Conservation (phyloP, 2,113 vertebrate species). For the Chunga burmeisteri region DNA sequence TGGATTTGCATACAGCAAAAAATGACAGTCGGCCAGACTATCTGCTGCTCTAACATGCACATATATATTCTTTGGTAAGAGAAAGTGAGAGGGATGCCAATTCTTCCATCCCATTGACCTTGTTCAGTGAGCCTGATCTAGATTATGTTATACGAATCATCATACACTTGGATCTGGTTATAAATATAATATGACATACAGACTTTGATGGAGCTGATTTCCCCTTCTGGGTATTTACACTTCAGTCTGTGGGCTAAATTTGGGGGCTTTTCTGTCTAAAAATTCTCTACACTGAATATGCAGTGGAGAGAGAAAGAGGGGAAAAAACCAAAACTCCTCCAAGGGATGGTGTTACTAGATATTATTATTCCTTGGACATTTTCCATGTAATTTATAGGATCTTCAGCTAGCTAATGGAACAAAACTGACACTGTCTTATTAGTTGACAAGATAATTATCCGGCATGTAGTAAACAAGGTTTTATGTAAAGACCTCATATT, state of each 20-base stretch:
- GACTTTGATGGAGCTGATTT: background rate
- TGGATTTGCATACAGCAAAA: background rate
- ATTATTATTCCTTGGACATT: slow-evolving; percentile 4
- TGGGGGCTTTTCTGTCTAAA: slow-evolving; percentile 28
- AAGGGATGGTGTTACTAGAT: background rate
- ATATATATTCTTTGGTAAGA: background rate
- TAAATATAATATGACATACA: slow-evolving; percentile 23
- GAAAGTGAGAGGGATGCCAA: background rate
- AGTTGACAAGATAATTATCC: slow-evolving; percentile 1
- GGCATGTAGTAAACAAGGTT: background rate
- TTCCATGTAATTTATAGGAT: slow-evolving; percentile 12
- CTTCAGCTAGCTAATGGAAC: background rate
- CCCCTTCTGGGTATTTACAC: slow-evolving; percentile 4
- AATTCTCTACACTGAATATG: background rate
- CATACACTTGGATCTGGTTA: background rate
- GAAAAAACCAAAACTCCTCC: background rate
- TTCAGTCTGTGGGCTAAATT: background rate
- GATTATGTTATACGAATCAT: background rate
- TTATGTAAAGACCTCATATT: background rate
- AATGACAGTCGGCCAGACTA: background rate
- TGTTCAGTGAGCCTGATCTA: background rate
- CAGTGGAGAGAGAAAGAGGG: background rate
- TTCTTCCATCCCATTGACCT: background rate
- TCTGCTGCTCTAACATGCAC: background rate
- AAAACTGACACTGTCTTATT: background rate